Evolutionary conservation across 2,888 invertebrate genomes (phyloP).

Genomic region (Ceramica pisi): DNA sequence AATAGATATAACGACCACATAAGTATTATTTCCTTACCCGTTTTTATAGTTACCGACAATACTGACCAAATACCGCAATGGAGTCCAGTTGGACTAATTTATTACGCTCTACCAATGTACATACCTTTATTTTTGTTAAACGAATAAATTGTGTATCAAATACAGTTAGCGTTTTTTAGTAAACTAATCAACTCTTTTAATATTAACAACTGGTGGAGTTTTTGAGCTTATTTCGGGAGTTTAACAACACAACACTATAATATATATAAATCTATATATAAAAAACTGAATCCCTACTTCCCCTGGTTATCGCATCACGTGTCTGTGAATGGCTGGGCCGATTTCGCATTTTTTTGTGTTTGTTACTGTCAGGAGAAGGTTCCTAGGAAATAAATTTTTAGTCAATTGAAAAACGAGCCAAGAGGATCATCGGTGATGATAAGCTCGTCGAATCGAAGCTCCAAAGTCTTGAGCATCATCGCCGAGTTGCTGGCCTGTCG

Average conservation of each 20-base stretch:
- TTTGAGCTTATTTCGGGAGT: not conserved
- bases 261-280: no score
- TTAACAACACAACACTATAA: not conserved
- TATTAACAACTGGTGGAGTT: not conserved
- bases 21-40: slow-evolving; percentile 27
- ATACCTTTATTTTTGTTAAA: slow-evolving; percentile 58
- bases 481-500: no score
- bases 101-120: slow-evolving; percentile 10
- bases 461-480: no score
- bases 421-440: no score
- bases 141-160: slow-evolving; percentile 45
- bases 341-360: no score
- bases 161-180: slow-evolving; percentile 4
- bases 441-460: no score
- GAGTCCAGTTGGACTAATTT: not conserved
- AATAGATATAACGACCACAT: not conserved
- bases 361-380: no score
- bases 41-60: not conserved
- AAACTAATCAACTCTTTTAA: not conserved
- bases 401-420: no score
- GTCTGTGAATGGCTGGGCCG: no score
- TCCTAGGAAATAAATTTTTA: no score
- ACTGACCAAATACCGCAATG: slow-evolving; percentile 9
- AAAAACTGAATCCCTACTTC: no score
- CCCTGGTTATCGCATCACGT: no score